Evolutionary conservation across 2,888 invertebrate genomes (phyloP).

Genomic region (Macrophya annulata): DNA sequence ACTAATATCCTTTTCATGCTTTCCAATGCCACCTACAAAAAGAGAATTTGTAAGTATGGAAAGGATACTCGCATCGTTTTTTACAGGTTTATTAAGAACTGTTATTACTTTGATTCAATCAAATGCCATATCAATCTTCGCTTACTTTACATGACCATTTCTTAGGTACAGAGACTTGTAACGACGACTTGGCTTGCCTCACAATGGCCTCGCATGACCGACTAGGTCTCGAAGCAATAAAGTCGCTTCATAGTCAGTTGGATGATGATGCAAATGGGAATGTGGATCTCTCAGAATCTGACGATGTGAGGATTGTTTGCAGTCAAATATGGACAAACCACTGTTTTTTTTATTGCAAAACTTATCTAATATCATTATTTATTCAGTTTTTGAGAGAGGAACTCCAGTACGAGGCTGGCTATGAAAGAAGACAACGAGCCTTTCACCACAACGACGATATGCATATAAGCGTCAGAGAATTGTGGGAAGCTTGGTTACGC

Average conservation of each 20-base stretch:
- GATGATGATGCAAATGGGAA: conserved; percentile 99
- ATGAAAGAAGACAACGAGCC: conserved; percentile 94
- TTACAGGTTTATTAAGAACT: neutral
- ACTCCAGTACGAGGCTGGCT: conserved; percentile 96
- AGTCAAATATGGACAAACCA: neutral
- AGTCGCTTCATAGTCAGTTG: conserved; percentile 94
- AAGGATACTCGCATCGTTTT: neutral
- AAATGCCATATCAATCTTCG: neutral
- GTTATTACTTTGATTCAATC: no score
- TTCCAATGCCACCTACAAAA: conserved; percentile 42
- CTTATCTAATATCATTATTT: conserved; percentile 29
- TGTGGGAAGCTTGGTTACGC: conserved; percentile 98
- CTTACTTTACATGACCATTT: neutral
- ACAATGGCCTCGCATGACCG: conserved; percentile 88
- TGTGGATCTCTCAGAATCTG: conserved; percentile 98
- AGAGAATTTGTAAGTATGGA: conserved; percentile 49
- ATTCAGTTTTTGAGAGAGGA: conserved; percentile 96
- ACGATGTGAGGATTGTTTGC: conserved; percentile 88
- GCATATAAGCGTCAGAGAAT: conserved; percentile 97
- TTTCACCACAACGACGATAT: conserved; percentile 99
- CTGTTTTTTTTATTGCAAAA: neutral
- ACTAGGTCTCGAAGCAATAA: conserved; percentile 95
- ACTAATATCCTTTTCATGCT: conserved; percentile 51
- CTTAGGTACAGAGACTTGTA: conserved; percentile 80
- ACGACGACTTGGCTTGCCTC: conserved; percentile 90